Evolutionary conservation across 2,113 vertebrate species (phyloP), one percentile per base, ranked within the genome.

Genomic region (Labrus mixtus): DNA sequence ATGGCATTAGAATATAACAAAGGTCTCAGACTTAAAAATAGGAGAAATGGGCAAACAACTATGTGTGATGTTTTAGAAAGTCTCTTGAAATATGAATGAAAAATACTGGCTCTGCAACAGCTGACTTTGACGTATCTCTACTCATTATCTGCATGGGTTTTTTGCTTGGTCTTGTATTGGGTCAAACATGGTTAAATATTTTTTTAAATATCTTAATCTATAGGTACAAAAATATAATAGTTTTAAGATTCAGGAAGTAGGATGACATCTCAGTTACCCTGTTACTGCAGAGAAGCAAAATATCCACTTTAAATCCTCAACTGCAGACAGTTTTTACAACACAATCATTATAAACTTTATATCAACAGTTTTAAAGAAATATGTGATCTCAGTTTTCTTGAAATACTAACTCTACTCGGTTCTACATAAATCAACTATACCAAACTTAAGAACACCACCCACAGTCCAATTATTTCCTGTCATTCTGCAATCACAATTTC

Each of bases 401-500:
- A 50, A 45, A 68, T 51, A 41, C 19, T 43, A 13, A 41, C 41
- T 68, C 22, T 73, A 63, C 13, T 64, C 39, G 70, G 55, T 8
- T 58, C 39, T 25, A 25, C 84, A 81, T 78, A 76, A 91, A 81
- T 80, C 71, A 74, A 46, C 51, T 72, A 62, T 45, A 51, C 66
- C 68, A 67, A 59, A 43, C 61, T 64, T 67, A 33, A 82, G 46
- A 68, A 81, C 73, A 55, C 59, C 39, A 66, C 41, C 51, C 61
- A 29, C 57, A 63, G 53, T 82, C 81, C 45, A 74, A 58, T 73
- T 56, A 77, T 68, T 65, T 54, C 48, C 50, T 20, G 41, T 78
- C 58, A 82, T 63, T 17, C 67, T 33, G 19, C 37, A 78, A 80
- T 81, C 54, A 60, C 64, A 73, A 33, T 88, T 91, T 85, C 50